Conservation (phyloP, 2,888 invertebrate species). For the Athetis lepigone region DNA sequence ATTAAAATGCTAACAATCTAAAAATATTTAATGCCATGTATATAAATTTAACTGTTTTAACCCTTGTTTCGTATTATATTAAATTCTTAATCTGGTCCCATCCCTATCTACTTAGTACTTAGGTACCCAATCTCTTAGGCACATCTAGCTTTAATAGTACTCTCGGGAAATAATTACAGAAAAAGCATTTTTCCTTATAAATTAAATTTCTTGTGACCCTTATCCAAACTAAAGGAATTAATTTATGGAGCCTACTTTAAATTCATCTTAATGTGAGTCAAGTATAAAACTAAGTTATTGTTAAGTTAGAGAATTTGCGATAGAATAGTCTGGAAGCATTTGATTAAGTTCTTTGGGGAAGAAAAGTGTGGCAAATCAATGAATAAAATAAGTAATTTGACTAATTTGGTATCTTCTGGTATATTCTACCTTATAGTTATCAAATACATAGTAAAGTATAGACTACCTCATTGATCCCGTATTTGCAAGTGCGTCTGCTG, state of each 20-base stretch:
- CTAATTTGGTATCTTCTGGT: too few species aligned
- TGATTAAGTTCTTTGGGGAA: slow-evolving; percentile 3
- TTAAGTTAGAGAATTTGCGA: slow-evolving; percentile 8
- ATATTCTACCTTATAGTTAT: too few species aligned
- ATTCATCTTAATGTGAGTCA: neutral
- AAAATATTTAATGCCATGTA: too few species aligned
- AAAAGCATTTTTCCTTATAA: slow-evolving; percentile 1
- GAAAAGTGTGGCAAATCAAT: neutral
- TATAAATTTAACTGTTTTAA: neutral
- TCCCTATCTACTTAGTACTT: neutral
- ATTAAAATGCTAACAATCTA: too few species aligned
- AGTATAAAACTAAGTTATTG: slow-evolving; percentile 1
- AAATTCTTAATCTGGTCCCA: neutral
- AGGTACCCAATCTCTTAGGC: slow-evolving; percentile 21
- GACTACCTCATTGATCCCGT: too few species aligned
- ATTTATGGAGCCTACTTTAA: neutral
- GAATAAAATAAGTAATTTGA: neutral
- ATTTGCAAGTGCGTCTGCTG: too few species aligned
- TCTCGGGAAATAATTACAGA: slow-evolving; percentile 14
- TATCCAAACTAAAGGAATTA: neutral
- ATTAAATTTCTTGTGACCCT: slow-evolving; percentile 1
- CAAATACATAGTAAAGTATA: too few species aligned
- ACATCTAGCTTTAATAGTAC: slow-evolving; percentile 15
- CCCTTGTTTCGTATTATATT: neutral
- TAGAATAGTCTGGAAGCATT: slow-evolving; percentile 3